Conservation (phyloP, 1,140 invertebrate species). For the Pristionchus pacificus region DNA sequence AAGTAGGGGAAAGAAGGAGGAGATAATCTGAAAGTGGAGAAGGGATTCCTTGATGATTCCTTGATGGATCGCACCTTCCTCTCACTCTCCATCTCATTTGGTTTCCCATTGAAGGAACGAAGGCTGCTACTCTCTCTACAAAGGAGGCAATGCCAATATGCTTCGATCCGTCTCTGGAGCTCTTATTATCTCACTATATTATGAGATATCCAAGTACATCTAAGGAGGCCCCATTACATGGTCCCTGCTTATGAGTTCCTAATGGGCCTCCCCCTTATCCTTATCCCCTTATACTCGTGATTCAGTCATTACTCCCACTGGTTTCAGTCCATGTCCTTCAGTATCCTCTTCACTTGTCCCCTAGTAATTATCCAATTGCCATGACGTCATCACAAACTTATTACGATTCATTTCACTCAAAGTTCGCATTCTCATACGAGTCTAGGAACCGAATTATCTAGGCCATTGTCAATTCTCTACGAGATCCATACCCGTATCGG, state of each 20-base stretch:
- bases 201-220: slow-evolving; percentile 48
- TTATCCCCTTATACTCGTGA: background rate
- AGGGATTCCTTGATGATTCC: background rate
- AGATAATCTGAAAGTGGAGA: too few relatives aligned
- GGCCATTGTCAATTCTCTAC: too few relatives aligned
- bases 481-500: too few relatives aligned
- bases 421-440: too few relatives aligned
- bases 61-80: too few relatives aligned
- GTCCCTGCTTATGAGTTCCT: too few relatives aligned
- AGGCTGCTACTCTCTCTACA: slow-evolving; percentile 39
- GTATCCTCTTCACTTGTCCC: background rate
- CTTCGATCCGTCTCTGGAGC: slow-evolving; percentile 45
- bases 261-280: background rate
- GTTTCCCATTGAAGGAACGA: slow-evolving; percentile 42
- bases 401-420: too few relatives aligned
- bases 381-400: too few relatives aligned
- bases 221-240: slow-evolving; percentile 14
- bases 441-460: too few relatives aligned
- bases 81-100: slow-evolving; percentile 19
- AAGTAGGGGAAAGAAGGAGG: background rate
- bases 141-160: slow-evolving; percentile 48
- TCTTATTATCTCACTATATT: slow-evolving; percentile 48
- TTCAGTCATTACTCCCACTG: background rate
- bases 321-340: background rate
- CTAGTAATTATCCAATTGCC: background rate